Conservation (phyloP, 2,888 invertebrate genomes). For the Drosophila nr. perissopoda region DNA sequence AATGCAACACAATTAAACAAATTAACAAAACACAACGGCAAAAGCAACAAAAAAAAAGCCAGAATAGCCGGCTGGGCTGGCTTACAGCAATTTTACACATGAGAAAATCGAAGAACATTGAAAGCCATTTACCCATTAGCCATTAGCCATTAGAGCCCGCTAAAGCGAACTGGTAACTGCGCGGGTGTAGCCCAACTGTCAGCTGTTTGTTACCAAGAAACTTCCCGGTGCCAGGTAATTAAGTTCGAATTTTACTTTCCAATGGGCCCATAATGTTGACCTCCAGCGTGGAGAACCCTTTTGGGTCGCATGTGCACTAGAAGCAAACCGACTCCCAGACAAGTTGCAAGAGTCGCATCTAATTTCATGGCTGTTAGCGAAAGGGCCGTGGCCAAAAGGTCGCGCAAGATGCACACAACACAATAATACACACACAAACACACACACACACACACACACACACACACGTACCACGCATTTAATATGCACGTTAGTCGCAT, state of each 20-base stretch:
- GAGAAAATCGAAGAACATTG: slow-evolving; percentile 76
- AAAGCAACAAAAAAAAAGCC: slow-evolving; percentile 34
- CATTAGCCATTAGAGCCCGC: slow-evolving; percentile 42
- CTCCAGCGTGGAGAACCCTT: slow-evolving; percentile 66
- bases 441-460: slow-evolving; percentile 15
- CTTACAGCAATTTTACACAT: slow-evolving; percentile 73
- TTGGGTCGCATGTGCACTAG: slow-evolving; percentile 61
- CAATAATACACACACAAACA: slow-evolving; percentile 18
- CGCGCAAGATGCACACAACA: slow-evolving; percentile 65
- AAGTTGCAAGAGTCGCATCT: slow-evolving; percentile 66
- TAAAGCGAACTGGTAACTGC: slow-evolving; percentile 48
- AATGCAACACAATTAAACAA: slow-evolving; percentile 77
- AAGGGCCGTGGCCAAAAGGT: slow-evolving; percentile 74
- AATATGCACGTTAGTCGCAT: slow-evolving; percentile 62
- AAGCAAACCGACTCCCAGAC: slow-evolving; percentile 43
- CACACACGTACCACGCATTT: slow-evolving; percentile 50
- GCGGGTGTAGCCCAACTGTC: slow-evolving; percentile 77
- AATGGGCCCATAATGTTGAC: slow-evolving; percentile 66
- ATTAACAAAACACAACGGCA: slow-evolving; percentile 66
- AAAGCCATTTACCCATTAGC: slow-evolving; percentile 57
- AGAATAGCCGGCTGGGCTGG: slow-evolving; percentile 15
- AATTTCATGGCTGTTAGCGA: slow-evolving; percentile 78
- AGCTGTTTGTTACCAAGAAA: slow-evolving; percentile 70
- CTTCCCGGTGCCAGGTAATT: slow-evolving; percentile 71
- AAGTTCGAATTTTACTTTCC: slow-evolving; percentile 74